Evolutionary conservation across 2,113 vertebrate genomes (phyloP).

Genomic region (Zosterops lateralis): DNA sequence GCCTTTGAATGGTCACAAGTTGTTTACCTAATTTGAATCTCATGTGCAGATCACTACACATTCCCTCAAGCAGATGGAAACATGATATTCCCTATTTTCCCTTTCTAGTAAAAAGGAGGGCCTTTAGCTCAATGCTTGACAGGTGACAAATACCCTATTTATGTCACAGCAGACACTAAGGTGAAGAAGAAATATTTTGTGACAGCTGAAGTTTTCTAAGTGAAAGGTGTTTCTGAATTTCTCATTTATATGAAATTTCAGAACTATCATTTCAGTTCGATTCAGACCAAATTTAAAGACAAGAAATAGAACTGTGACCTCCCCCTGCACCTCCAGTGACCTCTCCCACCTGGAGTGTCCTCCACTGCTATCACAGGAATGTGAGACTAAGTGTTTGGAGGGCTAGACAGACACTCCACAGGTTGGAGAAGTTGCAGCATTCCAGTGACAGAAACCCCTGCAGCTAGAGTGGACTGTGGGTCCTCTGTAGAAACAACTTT

Average conservation of each 20-base stretch:
- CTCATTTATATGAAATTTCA: not conserved
- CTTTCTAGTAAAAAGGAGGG: not conserved
- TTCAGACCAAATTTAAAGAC: not conserved
- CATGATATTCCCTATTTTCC: not conserved
- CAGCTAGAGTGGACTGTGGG: not conserved
- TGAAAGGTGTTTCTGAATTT: not conserved
- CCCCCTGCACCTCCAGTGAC: not conserved
- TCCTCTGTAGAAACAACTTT: not conserved
- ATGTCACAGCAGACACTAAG: not conserved
- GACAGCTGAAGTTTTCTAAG: not conserved
- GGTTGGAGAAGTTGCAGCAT: rapidly evolving
- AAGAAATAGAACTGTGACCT: not conserved
- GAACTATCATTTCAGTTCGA: not conserved
- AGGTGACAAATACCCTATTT: not conserved
- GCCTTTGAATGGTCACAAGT: not conserved
- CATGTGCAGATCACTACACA: not conserved
- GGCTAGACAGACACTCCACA: not conserved
- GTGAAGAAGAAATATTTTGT: not conserved
- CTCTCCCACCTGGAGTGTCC: not conserved
- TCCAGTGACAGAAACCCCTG: not conserved
- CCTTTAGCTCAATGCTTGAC: not conserved
- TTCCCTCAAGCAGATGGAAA: not conserved
- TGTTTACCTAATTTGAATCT: not conserved
- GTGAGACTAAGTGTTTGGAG: not conserved
- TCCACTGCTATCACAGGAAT: not conserved